Evolutionary conservation across 2,797 vertebrate genomes (phyloP), one percentile per base, ranked within the genome.

Genomic region (Neosilurus hyrtlii): DNA sequence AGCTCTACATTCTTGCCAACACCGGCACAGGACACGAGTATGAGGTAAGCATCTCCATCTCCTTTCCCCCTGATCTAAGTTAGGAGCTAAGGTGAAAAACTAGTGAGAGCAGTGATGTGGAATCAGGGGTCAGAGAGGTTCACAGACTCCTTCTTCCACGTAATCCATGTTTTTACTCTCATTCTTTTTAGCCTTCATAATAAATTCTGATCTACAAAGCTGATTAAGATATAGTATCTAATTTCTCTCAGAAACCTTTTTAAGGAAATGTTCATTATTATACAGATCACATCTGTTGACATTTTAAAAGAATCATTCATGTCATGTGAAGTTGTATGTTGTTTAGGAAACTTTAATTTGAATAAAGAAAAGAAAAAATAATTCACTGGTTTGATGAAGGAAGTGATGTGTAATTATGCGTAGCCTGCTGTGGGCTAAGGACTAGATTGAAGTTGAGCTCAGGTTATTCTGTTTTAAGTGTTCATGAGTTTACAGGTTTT

Each of bases 1-100:
- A 91, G 57, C 86, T 99, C 12, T 96, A 96, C 90, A 95, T 99
- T 84, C 95, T 99, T 71, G 95, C 96, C 78, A 97, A 96, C 52
- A 94, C 95, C 0, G 96, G 96, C 56, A 92, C 95, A 15, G 94
- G 93, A 67, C 89, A 94, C 81, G 97, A 97, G 88, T 99, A 99
- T 88, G 96, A 98, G 96, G 98, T 98, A 92, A 88, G 81, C 5
- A 15, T 12, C 62, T 37, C 1, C 67, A 11, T 12, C 62, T 37
- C 1, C 67, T 70, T 59, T 43, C 43, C 62, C 24, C 0, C 10
- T 74, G 52, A 61, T 24, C 12, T 15, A 1, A 35, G 56, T 57
- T 56, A 49, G 7, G 0, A 5, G 16, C 16, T 56, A 59, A 72
- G 9, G 16, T 22, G 54, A 18, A 56, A 74, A 9, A 56, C 52